phyloP scores from a whole-genome alignment of 2,888 invertebrate species.

The Nymphalis c-album region DNA sequence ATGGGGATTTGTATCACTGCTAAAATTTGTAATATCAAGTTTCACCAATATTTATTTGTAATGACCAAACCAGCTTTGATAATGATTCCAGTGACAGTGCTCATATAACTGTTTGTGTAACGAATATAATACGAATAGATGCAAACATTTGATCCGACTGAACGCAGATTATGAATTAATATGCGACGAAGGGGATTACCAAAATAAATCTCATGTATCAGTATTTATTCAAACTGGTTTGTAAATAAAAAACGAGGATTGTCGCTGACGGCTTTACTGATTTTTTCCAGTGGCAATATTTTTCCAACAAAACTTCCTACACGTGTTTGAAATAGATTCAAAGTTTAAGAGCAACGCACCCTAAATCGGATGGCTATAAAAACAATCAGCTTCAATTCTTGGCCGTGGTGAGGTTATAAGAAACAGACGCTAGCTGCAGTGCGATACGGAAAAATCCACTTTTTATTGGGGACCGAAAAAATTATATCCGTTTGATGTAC shows the following conservation, averaged over 20 bases:
- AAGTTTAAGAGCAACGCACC: slow-evolving; percentile 57
- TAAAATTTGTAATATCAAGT: slow-evolving; percentile 64
- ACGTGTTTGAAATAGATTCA: slow-evolving; percentile 66
- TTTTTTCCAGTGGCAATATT: slow-evolving; percentile 11
- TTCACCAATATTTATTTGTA: slow-evolving; percentile 68
- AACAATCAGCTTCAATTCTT: slow-evolving; percentile 71
- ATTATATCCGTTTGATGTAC: slow-evolving; percentile 75
- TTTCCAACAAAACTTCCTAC: slow-evolving; percentile 48
- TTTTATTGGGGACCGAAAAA: slow-evolving; percentile 70
- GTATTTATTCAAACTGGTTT: slow-evolving; percentile 32
- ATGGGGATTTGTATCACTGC: slow-evolving; percentile 70
- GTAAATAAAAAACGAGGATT: slow-evolving; percentile 23
- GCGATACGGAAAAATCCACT: slow-evolving; percentile 62
- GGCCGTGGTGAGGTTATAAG: slow-evolving; percentile 64
- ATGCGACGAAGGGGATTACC: slow-evolving; percentile 34
- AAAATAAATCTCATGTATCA: slow-evolving; percentile 31
- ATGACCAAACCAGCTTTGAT: slow-evolving; percentile 39
- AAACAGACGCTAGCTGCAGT: slow-evolving; percentile 64
- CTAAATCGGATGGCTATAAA: slow-evolving; percentile 62
- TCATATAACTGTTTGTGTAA: slow-evolving; percentile 3
- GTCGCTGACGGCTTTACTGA: slow-evolving; percentile 10
- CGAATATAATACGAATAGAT: slow-evolving; percentile 16
- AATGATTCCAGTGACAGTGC: slow-evolving; percentile 6
- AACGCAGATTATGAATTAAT: slow-evolving; percentile 38
- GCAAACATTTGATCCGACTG: slow-evolving; percentile 31